These are phyloP conservation scores for Ibidorhyncha struthersii DNA, from an alignment of 2,113 vertebrate genomes.

Conservation along the genomic window DNA sequence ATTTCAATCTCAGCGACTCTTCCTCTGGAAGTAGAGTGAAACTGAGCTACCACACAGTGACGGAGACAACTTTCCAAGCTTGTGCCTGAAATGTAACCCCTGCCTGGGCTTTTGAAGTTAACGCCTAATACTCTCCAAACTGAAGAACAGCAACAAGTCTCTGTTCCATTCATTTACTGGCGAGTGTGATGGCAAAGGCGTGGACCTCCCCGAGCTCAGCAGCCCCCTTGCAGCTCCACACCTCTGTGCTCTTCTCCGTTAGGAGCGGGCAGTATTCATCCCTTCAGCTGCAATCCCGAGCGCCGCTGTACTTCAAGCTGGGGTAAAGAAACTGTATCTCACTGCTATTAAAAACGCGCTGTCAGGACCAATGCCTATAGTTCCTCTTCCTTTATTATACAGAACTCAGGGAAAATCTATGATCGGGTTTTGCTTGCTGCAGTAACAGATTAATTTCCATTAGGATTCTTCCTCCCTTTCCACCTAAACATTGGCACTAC, in stretches of 20 bases:
- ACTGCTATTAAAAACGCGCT: background rate
- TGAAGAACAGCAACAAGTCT: background rate
- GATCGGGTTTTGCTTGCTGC: constrained; percentile 10
- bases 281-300: background rate
- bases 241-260: background rate
- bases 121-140: background rate
- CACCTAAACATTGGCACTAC: background rate
- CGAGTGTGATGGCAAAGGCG: background rate
- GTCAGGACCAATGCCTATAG: background rate
- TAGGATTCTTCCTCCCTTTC: background rate
- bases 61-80: background rate
- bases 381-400: background rate
- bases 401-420: background rate
- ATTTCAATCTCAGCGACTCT: background rate
- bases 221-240: background rate
- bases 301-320: background rate
- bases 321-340: background rate
- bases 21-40: background rate
- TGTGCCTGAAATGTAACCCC: background rate
- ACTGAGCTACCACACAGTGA: background rate
- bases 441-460: constrained; percentile 15
- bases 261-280: background rate
- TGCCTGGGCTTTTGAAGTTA: background rate
- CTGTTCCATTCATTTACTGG: background rate
- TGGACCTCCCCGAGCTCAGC: background rate